phyloP scores from a whole-genome alignment of 2,888 invertebrate species.

The Thereva nobilitata region DNA sequence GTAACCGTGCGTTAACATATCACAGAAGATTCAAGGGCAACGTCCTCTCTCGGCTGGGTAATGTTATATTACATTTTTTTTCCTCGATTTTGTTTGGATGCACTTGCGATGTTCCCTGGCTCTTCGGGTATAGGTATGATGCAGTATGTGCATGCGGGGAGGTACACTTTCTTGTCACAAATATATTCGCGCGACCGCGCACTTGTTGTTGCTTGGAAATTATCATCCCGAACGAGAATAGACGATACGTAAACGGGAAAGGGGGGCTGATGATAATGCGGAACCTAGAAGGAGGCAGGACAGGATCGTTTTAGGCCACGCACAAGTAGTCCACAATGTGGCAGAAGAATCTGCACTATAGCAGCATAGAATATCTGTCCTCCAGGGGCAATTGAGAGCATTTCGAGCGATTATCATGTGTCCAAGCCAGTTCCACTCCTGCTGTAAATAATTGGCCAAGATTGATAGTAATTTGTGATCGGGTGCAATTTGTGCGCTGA shows the following conservation, averaged over 20 bases:
- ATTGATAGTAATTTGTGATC: constrained; percentile 41
- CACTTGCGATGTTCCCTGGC: neutral
- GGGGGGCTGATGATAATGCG: constrained; percentile 5
- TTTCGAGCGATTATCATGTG: constrained; percentile 38
- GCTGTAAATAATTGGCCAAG: constrained; percentile 41
- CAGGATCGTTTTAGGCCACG: constrained; percentile 12
- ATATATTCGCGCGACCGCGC: constrained; percentile 28
- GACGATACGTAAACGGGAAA: constrained; percentile 36
- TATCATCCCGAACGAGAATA: constrained; percentile 29
- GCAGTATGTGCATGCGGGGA: constrained; percentile 10
- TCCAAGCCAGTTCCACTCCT: constrained; percentile 36
- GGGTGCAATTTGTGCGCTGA: constrained; percentile 38
- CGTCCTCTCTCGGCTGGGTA: constrained; percentile 26
- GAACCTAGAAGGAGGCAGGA: neutral
- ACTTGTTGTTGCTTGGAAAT: constrained; percentile 33
- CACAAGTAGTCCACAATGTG: constrained; percentile 1
- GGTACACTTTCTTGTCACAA: constrained; percentile 33
- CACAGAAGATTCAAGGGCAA: constrained; percentile 33
- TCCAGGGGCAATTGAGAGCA: constrained; percentile 31
- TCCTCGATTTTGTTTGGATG: constrained; percentile 19
- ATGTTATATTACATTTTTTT: constrained; percentile 32
- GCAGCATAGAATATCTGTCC: constrained; percentile 21
- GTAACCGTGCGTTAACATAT: constrained; percentile 36
- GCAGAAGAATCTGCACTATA: neutral
- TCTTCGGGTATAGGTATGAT: neutral